Evolutionary conservation across 2,888 invertebrate genomes (phyloP).

Genomic region (Bellardia bayeri): DNA sequence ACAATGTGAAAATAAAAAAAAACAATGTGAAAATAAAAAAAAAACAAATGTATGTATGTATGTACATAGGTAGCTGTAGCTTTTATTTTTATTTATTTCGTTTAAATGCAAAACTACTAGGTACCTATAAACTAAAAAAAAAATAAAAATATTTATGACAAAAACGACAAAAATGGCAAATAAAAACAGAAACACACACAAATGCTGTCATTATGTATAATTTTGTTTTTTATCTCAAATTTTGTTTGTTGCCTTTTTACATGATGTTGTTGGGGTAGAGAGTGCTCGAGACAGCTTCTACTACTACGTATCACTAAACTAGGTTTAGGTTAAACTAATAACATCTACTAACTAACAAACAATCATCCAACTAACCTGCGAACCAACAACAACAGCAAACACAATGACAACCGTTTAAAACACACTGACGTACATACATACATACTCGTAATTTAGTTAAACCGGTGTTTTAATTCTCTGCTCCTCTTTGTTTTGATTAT

Average conservation of each 20-base stretch:
- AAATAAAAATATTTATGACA: slow-evolving; percentile 19
- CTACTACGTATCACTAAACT: slow-evolving; percentile 53
- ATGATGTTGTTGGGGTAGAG: not conserved
- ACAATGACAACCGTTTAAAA: slow-evolving; percentile 38
- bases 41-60: too few relatives aligned
- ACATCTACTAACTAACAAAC: slow-evolving; percentile 42
- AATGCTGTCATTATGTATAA: slow-evolving; percentile 43
- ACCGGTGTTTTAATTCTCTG: slow-evolving; percentile 37
- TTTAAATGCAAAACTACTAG: slow-evolving; percentile 47
- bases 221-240: slow-evolving; percentile 28
- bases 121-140: slow-evolving; percentile 43
- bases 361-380: not conserved
- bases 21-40: slow-evolving; percentile 11
- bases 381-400: not conserved
- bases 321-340: slow-evolving; percentile 71
- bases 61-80: too few relatives aligned
- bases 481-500: slow-evolving; percentile 38
- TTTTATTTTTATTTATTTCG: slow-evolving; percentile 37
- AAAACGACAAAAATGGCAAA: slow-evolving; percentile 48
- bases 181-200: slow-evolving; percentile 3
- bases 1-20: slow-evolving; percentile 8
- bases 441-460: slow-evolving; percentile 48
- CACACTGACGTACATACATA: not conserved
- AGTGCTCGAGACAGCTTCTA: slow-evolving; percentile 24
- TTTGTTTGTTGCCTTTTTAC: not conserved